Evolutionary conservation across 2,888 invertebrate species (phyloP), one percentile per base, ranked within the genome.

Genomic region (Philopedon plagiatum): DNA sequence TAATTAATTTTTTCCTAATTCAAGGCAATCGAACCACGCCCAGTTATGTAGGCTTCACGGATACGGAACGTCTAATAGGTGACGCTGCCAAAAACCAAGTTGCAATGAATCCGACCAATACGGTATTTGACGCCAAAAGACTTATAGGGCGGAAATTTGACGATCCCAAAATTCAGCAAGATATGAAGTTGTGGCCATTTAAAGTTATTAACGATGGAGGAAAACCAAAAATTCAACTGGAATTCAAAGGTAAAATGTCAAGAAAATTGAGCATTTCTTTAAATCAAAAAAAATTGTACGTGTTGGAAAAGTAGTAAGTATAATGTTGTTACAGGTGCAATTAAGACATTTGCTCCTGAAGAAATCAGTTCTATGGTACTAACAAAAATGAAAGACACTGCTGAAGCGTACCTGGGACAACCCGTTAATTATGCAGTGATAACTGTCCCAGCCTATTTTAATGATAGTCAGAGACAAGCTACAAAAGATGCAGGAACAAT

Each of bases 151-250:
- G 94, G 74, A 91, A 91, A 76, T 95, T 89, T 81, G 90, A 90
- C 77, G 94, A 94, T 81, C 86, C 86, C 0, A 90, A 91, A 77
- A 93, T 94, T 34, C 93, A 93, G 81, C 87, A 88, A 21, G 94
- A 95, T 83, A 91, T 93, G 88, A 93, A 93, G 80, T 91, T 92
- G 78, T 95, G 94, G 94, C 93, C 94, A 1, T 95, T 95, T 85
- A 89, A 88, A 76, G 92, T 93, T 4, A 81, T 91, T 72, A 90
- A 84, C 78, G 91, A 91, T 62, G 84, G 85, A 44, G 87, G 90
- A 44, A 91, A 91, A 79, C 91, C 91, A 0, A 91, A 91, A 82
- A 90, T 92, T 65, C 87, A 89, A 79, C 88, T 91, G 0, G 89
- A 91, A 77, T 91, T 89, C 84, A 91, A 90, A 77, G 91, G 74